Conservation (phyloP, 1,140 invertebrate species). For the Eufriesea mexicana region DNA sequence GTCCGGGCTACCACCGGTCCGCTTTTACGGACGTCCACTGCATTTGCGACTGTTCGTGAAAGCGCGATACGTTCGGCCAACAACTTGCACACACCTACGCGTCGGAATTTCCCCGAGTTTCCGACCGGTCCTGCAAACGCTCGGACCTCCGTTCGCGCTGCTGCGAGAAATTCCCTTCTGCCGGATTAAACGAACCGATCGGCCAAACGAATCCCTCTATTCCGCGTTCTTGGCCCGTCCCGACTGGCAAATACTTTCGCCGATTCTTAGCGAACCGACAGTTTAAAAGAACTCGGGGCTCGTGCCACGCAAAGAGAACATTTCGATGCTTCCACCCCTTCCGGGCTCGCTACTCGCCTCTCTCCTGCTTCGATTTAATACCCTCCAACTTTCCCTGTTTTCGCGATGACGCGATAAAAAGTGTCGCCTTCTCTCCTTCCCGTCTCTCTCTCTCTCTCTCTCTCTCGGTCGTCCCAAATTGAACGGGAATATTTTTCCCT, state of each 20-base stretch:
- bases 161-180: slow-evolving; percentile 7
- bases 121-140: no score
- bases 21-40: neutral
- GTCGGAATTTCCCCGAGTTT: neutral
- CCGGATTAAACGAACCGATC: neutral
- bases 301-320: neutral
- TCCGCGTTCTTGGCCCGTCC: neutral
- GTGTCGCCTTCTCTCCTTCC: neutral
- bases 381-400: slow-evolving; percentile 31
- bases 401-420: neutral
- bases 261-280: neutral
- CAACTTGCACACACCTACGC: neutral
- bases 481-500: slow-evolving; percentile 26
- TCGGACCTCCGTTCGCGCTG: neutral
- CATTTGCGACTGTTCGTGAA: no score
- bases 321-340: slow-evolving; percentile 17
- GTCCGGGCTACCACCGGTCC: neutral
- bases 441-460: neutral
- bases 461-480: neutral
- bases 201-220: neutral
- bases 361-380: slow-evolving; percentile 39
- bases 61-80: neutral
- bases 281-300: neutral
- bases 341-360: slow-evolving; percentile 12
- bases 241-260: neutral